phyloP scores from a whole-genome alignment of 2,113 vertebrate genomes.

The Ciconia maguari region DNA sequence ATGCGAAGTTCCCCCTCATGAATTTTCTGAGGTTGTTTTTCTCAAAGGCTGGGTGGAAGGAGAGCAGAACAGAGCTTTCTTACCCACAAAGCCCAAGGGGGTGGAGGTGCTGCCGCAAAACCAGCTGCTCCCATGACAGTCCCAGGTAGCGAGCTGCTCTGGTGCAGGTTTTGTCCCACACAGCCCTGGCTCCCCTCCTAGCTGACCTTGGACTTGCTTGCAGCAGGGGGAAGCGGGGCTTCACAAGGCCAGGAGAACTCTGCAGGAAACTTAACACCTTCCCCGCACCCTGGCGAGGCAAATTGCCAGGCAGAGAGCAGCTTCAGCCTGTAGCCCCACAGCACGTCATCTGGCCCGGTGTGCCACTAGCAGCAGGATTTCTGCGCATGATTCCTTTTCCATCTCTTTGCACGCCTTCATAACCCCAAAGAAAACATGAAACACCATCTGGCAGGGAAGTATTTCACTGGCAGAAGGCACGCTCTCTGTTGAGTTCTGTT shows the following conservation, averaged over 20 bases:
- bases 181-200: not conserved
- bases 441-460: not conserved
- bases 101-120: not conserved
- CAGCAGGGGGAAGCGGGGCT: not conserved
- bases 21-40: not conserved
- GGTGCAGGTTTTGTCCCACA: not conserved
- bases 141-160: not conserved
- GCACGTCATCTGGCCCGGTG: not conserved
- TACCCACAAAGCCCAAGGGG: not conserved
- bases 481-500: not conserved
- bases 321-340: not conserved
- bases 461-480: not conserved
- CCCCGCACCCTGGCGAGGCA: not conserved
- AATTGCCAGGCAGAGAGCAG: not conserved
- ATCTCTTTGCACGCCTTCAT: not conserved
- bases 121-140: not conserved
- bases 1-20: not conserved
- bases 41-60: not conserved
- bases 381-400: not conserved
- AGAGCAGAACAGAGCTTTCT: not conserved
- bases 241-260: not conserved
- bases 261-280: not conserved
- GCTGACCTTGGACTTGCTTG: not conserved
- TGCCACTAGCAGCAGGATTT: not conserved
- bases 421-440: not conserved